Base-by-base conservation (phyloP, 2,888 invertebrate genomes). In the Cataglyphis livida region DNA sequence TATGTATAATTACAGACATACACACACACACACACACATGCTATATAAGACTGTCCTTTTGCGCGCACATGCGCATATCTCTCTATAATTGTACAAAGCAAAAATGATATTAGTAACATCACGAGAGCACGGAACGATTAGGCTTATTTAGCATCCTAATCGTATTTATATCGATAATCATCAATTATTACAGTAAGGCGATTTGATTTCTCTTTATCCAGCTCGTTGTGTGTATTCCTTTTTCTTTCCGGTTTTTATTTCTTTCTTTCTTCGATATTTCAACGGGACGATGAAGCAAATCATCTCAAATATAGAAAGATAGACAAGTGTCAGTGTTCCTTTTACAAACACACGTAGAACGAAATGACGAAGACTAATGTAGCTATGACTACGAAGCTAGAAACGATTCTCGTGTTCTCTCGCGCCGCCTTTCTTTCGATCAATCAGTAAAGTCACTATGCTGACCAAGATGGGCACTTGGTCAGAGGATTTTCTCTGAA, bases 21-120 rank as follows among this genome's bases (percentile, higher is more conserved):
- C 91, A 93, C 51, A 93, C 10, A 41, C 41, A 92, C 91, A 92
- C 51, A 51, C n/a, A 89, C 90, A 89, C 90, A n/a, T 90, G 90
- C 88, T 91, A 88, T 91, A 87, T 89, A 91, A 81, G 85, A 86
- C 84, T 87, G 59, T 61, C 61, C 66, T 66, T 38, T 35, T 59
- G 62, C 32, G 51, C 38, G 57, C 59, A 59, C 87, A 84, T 85
- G 83, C 84, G 87, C 86, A 75, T 85, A 74, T 86, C 85, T 87
- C 83, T 87, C 88, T 89, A 92, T 87, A 89, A 87, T 88, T 91
- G 88, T 93, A 92, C 91, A 91, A 92, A 92, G 92, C 93, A 89
- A 90, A 91, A 88, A 91, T 54, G 91, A 89, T 88, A 89, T 91
- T 89, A 90, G 91, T 91, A 91, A 91, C 91, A 91, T 89, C 88